These are phyloP conservation scores for Prionailurus bengalensis DNA, from an alignment of 2,113 vertebrate genomes.

Conservation along the genomic window DNA sequence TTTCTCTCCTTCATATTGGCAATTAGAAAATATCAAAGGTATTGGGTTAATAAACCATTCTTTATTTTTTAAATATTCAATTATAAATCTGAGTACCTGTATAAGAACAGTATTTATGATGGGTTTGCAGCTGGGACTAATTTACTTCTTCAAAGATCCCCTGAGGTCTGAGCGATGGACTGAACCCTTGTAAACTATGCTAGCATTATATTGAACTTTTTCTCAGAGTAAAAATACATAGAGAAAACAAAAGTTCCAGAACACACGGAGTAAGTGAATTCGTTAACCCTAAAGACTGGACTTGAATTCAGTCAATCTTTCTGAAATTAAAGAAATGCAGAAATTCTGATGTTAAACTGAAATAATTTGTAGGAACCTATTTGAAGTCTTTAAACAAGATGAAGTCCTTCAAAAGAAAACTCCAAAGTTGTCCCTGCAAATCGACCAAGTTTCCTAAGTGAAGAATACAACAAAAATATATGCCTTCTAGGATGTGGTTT, in stretches of 20 bases:
- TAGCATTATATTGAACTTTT: conserved; percentile 13
- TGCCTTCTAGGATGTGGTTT: background rate
- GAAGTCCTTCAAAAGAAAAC: background rate
- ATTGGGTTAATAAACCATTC: background rate
- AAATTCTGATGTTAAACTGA: conserved; percentile 10
- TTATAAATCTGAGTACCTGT: background rate
- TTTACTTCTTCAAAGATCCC: conserved; percentile 12
- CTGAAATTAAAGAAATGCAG: background rate
- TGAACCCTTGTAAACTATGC: background rate
- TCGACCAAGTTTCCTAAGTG: background rate
- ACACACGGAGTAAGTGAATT: background rate
- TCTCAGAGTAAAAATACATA: background rate
- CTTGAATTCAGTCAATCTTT: background rate
- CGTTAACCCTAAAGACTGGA: background rate
- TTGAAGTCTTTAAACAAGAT: background rate
- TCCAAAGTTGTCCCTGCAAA: background rate
- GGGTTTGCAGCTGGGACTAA: background rate
- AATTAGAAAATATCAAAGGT: background rate
- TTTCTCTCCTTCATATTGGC: background rate
- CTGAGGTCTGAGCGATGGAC: background rate
- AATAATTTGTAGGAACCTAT: background rate
- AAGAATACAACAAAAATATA: background rate
- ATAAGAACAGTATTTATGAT: background rate
- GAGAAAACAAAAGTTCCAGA: background rate
- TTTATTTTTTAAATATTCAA: conserved; percentile 48